Evolutionary conservation across 2,113 vertebrate species (phyloP), one percentile per base, ranked within the genome.

Genomic region (Ciconia stormi): DNA sequence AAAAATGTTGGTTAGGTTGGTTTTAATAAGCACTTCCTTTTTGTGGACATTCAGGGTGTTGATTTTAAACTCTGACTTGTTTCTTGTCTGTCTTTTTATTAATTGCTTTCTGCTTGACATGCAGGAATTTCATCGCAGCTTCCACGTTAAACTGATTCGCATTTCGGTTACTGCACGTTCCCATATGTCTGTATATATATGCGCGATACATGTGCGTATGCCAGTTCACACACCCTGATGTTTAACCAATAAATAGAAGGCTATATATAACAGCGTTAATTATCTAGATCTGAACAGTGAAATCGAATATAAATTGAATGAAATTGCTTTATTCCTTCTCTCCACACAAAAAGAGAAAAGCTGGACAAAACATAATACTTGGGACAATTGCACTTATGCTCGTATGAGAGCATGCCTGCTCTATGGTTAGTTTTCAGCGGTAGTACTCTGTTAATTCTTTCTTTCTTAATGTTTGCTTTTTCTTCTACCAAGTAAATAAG

Each of bases 381-480:
- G 13, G 8, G 29, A 25, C 12, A 9, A 7, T 16, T 1, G 4
- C 16, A 9, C 8, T 40, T 36, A 2, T 2, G 30, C 30, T 44
- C 6, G 2, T 20, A 2, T 3, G 3, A 34, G 29, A 53, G 21
- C 44, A 8, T 3, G 7, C 25, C 27, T 7, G 44, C 50, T 18
- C 63, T 10, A 0, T 5, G 59, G 5, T 52, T 26, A 6, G 32
- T 30, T 58, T 46, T 18, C 29, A 49, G 2, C 2, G 11, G 46
- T 25, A 52, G 3, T 16, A 14, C 32, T 72, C 13, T 6, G 9
- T 22, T 72, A 56, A 40, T 56, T 63, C 62, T 56, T 6, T 34
- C 25, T 80, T 46, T 65, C 63, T 27, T 63, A 26, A 30, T 21
- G 9, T 50, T 56, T 70, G 46, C 19, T 46, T 36, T 69, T 70